Evolutionary conservation across 2,797 vertebrate species (phyloP).

Genomic region (Valencia hispanica): DNA sequence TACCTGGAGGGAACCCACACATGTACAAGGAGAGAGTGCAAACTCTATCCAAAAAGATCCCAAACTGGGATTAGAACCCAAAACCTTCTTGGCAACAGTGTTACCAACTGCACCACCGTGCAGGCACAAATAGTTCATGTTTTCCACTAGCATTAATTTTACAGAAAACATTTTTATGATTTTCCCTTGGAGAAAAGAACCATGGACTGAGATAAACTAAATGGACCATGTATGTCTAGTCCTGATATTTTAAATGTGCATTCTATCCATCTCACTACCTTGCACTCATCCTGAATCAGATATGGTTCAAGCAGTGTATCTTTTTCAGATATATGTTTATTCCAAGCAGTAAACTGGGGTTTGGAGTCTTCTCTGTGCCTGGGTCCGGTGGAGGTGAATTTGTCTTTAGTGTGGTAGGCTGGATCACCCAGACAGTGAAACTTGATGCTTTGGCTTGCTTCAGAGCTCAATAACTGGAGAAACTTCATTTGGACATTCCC

Average conservation of each 20-base stretch:
- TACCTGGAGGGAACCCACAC: too few relatives aligned
- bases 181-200: background rate
- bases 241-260: background rate
- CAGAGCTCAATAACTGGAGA: constrained; percentile 93
- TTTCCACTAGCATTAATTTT: background rate
- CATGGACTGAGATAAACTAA: background rate
- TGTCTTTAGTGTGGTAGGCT: constrained; percentile 26
- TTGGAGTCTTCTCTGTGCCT: constrained; percentile 48
- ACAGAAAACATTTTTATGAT: background rate
- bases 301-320: constrained; percentile 87
- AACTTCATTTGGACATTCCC: constrained; percentile 99
- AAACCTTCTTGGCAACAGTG: background rate
- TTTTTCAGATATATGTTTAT: constrained; percentile 89
- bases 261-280: constrained; percentile 80
- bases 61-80: background rate
- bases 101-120: background rate
- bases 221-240: background rate
- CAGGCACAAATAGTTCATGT: background rate
- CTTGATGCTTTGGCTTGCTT: constrained; percentile 90
- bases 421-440: constrained; percentile 88
- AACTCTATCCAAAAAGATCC: too few relatives aligned
- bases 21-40: too few relatives aligned
- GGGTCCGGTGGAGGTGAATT: constrained; percentile 53
- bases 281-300: constrained; percentile 90
- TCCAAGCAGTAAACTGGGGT: constrained; percentile 91